Evolutionary conservation across 2,888 invertebrate species (phyloP), one percentile per base, ranked within the genome.

Genomic region (Willowsia nigromaculata): DNA sequence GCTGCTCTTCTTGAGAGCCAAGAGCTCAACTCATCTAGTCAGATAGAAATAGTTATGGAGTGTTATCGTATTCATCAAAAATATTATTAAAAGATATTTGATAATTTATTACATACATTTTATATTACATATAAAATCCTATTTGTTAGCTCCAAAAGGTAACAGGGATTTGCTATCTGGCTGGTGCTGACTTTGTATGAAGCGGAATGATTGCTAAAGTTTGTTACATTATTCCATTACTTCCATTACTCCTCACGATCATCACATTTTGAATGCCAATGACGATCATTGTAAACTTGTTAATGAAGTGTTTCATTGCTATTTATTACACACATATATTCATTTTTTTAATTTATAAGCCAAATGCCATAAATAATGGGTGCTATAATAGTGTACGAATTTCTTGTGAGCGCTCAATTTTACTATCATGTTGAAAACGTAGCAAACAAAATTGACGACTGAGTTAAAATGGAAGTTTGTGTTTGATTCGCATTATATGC

Each of bases 221-320:
- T 59, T 59, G 33, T 27, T 71, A 25, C 0, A 71, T 47, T 25
- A 43, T 47, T 71, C 47, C 71, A 71, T 71, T 71, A 71, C 43
- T 37, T 65, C 65, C 22, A 65, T 15, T 71, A 65, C 47, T 85
- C 76, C 15, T 40, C 47, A 56, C 53, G 37, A 71, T 11, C 71
- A 83, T 15, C 22, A 50, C 18, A 15, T 43, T 56, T 84, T 30
- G 56, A 85, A 74, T 76, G 85, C 76, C 85, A 85, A 74, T 85
- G 85, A 71, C 53, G 56, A 76, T 85, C 76, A 85, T 76, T 76
- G 76, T 76, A 76, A 85, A 62, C 59, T 78, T 43, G 85, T 74
- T 85, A 85, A 85, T 85, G 76, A 76, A 27, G 85, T 76, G 85
- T 85, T 85, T 85, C 85, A 85, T 85, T 85, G 76, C 85, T 76